These are phyloP conservation scores for Leucosticte australis DNA, from an alignment of 2,113 vertebrate species.

Conservation along the genomic window DNA sequence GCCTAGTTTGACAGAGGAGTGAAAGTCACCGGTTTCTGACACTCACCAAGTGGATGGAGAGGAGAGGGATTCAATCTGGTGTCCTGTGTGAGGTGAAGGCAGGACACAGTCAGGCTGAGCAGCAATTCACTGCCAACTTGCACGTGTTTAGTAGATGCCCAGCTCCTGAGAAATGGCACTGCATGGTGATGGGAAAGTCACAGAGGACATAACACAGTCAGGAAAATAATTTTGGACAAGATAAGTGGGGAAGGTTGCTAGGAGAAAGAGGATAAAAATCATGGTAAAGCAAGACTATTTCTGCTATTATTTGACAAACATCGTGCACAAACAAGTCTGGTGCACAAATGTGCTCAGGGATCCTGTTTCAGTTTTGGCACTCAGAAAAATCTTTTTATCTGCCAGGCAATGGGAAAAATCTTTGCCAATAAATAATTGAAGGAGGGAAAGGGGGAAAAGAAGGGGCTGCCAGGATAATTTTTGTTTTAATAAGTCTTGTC, in stretches of 20 bases:
- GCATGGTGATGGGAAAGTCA: not conserved
- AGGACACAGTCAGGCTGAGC: not conserved
- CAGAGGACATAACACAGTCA: not conserved
- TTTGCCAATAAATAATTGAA: slow-evolving; percentile 8
- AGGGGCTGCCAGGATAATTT: not conserved
- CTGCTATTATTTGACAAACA: not conserved
- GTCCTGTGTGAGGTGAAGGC: not conserved
- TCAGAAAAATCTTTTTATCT: not conserved
- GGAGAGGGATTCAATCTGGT: not conserved
- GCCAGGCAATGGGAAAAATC: not conserved
- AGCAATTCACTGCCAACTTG: not conserved
- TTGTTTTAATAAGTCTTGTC: not conserved
- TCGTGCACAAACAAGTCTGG: not conserved
- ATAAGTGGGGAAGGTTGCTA: not conserved
- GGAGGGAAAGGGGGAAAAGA: not conserved
- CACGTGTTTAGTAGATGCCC: accelerated
- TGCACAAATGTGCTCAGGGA: slow-evolving; percentile 6
- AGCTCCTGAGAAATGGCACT: not conserved
- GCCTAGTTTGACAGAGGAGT: not conserved
- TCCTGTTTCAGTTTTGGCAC: not conserved
- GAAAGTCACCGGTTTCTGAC: not conserved
- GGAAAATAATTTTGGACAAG: not conserved
- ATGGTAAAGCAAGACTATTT: not conserved
- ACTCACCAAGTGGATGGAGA: not conserved
- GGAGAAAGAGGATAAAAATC: not conserved